Evolutionary conservation across 2,888 invertebrate species (phyloP).

Genomic region (Loripinus fragilis): DNA sequence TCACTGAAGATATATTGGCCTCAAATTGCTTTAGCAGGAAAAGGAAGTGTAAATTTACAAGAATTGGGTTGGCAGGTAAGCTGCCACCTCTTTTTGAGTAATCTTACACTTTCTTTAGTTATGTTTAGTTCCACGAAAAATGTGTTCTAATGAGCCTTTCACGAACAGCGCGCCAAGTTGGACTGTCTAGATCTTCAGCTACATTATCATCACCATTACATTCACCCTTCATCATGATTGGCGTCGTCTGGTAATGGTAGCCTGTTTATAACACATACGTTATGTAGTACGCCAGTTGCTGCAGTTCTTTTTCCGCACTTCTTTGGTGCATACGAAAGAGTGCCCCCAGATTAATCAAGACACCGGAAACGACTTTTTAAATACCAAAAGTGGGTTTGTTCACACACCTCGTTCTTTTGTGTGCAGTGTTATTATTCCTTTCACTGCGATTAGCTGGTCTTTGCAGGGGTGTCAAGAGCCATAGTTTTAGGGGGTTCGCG

Average conservation of each 20-base stretch:
- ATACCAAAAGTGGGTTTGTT: neutral
- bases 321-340: neutral
- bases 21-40: too few relatives aligned
- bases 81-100: too few relatives aligned
- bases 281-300: constrained; percentile 5
- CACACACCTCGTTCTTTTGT: neutral
- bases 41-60: too few relatives aligned
- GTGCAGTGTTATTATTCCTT: neutral
- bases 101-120: too few relatives aligned
- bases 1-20: too few relatives aligned
- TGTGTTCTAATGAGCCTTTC: neutral
- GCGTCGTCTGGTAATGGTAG: neutral
- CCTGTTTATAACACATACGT: neutral
- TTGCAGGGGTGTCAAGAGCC: neutral
- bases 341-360: neutral
- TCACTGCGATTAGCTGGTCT: neutral
- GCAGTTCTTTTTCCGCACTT: neutral
- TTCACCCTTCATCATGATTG: neutral
- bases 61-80: too few relatives aligned
- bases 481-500: constrained; percentile 14
- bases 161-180: too few relatives aligned
- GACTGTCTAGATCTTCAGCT: neutral
- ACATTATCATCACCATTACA: too few relatives aligned
- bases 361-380: neutral
- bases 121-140: too few relatives aligned